phyloP scores from a whole-genome alignment of 2,888 invertebrate genomes.

The Drosophila pseudotakahashii region DNA sequence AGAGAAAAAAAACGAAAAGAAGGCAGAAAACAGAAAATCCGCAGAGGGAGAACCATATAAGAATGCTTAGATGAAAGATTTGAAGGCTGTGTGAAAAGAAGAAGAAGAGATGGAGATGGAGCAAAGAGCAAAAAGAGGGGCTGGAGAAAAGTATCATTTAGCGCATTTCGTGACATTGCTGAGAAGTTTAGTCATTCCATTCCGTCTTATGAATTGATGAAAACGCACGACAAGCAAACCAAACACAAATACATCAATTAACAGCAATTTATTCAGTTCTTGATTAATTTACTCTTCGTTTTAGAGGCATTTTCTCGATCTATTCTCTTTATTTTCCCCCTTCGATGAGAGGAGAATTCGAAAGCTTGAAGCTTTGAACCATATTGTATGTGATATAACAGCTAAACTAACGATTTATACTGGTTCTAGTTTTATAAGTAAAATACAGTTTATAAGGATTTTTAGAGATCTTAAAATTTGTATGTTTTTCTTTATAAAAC shows the following conservation, averaged over 20 bases:
- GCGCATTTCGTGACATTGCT: conserved; percentile 29
- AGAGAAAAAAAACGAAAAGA: background rate
- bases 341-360: background rate
- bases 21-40: conserved; percentile 4
- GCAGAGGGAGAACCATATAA: conserved; percentile 8
- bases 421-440: too few relatives aligned
- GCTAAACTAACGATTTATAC: too few relatives aligned
- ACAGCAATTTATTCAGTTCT: conserved; percentile 34
- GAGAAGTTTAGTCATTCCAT: conserved; percentile 21
- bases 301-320: conserved; percentile 1
- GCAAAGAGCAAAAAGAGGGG: background rate
- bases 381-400: too few relatives aligned
- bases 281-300: conserved; percentile 22
- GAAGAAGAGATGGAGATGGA: conserved; percentile 2
- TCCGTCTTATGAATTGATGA: conserved; percentile 15
- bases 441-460: too few relatives aligned
- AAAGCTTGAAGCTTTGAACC: background rate
- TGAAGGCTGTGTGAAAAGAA: conserved; percentile 7
- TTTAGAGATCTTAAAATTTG: too few relatives aligned
- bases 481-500: too few relatives aligned
- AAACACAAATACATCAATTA: conserved; percentile 38
- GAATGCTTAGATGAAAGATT: conserved; percentile 16
- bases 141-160: conserved; percentile 28
- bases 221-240: conserved; percentile 34
- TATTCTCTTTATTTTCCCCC: background rate